phyloP scores from a whole-genome alignment of 2,113 vertebrate species.

The Calidris pygmaea region DNA sequence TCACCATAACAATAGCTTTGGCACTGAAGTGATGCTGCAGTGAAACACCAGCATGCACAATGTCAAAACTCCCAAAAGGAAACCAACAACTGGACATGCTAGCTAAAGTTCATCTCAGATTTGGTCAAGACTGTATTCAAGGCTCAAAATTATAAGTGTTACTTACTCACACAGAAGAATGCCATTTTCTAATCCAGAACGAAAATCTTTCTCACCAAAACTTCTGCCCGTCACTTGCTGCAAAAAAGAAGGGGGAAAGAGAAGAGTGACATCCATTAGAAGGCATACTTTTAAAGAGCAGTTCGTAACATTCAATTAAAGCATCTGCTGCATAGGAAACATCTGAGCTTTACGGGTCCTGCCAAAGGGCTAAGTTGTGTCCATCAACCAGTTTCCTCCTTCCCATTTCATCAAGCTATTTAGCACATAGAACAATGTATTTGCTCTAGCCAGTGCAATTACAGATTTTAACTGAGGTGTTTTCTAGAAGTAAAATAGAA shows the following conservation, averaged over 20 bases:
- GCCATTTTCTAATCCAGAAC: conserved; percentile 89
- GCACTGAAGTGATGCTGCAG: neutral
- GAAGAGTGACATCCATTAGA: neutral
- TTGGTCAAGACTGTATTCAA: neutral
- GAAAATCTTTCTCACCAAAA: conserved; percentile 91
- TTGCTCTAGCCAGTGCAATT: neutral
- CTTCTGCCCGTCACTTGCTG: conserved; percentile 92
- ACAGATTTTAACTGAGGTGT: neutral
- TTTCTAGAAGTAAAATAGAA: neutral
- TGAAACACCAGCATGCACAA: neutral
- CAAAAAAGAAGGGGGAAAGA: conserved; percentile 35
- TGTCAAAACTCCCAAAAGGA: neutral
- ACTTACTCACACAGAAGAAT: conserved; percentile 98
- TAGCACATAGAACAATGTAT: neutral
- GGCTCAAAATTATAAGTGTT: conserved; percentile 1
- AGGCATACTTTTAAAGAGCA: neutral
- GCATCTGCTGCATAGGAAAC: neutral
- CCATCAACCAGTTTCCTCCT: neutral
- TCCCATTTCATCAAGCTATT: neutral
- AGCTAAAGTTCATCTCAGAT: neutral
- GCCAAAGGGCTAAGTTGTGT: neutral
- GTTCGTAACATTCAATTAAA: neutral
- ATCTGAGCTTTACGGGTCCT: neutral
- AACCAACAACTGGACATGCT: neutral
- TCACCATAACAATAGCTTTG: neutral